Percentiles rank a stretch among this genome's conserved stretches.
phyloP scores from a whole-genome alignment of 2,888 invertebrate genomes.

The Argyra leucocephala region DNA sequence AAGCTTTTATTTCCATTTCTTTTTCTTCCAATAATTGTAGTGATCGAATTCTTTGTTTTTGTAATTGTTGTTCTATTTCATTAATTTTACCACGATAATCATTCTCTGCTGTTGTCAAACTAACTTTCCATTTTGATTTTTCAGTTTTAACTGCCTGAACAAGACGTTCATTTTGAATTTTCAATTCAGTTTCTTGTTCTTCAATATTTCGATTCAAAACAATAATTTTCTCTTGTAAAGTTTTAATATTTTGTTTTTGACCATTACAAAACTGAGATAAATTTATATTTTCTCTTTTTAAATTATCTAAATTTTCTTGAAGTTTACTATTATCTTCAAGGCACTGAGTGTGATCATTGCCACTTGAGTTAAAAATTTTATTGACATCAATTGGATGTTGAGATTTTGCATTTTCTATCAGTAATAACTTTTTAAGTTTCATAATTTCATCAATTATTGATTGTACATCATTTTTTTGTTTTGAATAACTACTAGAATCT shows the following conservation, averaged over 20 bases:
- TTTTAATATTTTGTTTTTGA: slow-evolving; percentile 52
- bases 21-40: slow-evolving; percentile 69
- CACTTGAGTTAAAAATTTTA: slow-evolving; percentile 42
- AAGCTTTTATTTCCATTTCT: slow-evolving; percentile 58
- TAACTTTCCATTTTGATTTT: slow-evolving; percentile 36
- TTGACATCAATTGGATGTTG: slow-evolving; percentile 54
- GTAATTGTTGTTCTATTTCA: slow-evolving; percentile 60
- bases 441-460: slow-evolving; percentile 56
- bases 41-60: slow-evolving; percentile 72
- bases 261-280: slow-evolving; percentile 34
- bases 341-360: slow-evolving; percentile 48
- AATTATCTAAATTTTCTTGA: slow-evolving; percentile 58
- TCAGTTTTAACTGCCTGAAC: slow-evolving; percentile 45
- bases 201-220: slow-evolving; percentile 53
- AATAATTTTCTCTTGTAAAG: slow-evolving; percentile 58
- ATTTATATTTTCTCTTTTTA: slow-evolving; percentile 43
- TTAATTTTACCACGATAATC: slow-evolving; percentile 48
- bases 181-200: slow-evolving; percentile 54
- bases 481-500: slow-evolving; percentile 24
- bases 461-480: slow-evolving; percentile 45
- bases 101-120: slow-evolving; percentile 41
- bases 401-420: slow-evolving; percentile 51
- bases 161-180: slow-evolving; percentile 50
- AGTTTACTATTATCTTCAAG: slow-evolving; percentile 55
- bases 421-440: slow-evolving; percentile 52